Evolutionary conservation across 1,140 invertebrate species (phyloP).

Genomic region (Phortica variegata): DNA sequence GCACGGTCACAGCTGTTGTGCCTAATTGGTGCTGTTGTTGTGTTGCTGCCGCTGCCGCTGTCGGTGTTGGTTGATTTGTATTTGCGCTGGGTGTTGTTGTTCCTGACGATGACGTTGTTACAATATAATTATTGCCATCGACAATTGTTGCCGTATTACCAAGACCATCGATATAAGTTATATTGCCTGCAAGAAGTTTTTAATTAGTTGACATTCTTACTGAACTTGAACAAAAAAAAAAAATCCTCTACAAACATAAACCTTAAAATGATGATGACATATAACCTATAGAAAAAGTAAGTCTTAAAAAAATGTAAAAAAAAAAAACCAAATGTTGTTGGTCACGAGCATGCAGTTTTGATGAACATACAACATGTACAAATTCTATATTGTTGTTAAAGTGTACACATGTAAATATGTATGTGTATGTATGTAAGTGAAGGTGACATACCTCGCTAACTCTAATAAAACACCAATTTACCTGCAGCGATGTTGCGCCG

Average conservation of each 20-base stretch:
- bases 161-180: constrained; percentile 40
- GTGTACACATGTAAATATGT: background rate
- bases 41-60: constrained; percentile 10
- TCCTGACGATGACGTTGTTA: constrained; percentile 28
- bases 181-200: no score
- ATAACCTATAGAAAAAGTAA: no score
- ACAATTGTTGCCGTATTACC: constrained; percentile 30
- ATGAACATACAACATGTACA: no score
- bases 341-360: constrained; percentile 31
- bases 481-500: constrained; percentile 53
- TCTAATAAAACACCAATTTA: constrained; percentile 56
- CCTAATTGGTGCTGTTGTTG: constrained; percentile 21
- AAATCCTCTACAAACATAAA: no score
- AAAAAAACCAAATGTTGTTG: constrained; percentile 10
- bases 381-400: background rate
- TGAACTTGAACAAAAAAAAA: constrained; percentile 9
- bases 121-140: constrained; percentile 43
- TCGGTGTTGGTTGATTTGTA: constrained; percentile 9
- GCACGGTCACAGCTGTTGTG: no score
- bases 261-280: no score
- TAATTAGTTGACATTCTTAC: no score
- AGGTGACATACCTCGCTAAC: constrained; percentile 48
- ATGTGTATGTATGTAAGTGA: background rate
- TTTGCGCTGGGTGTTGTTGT: background rate
- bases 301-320: constrained; percentile 17